These are phyloP conservation scores for Leucania comma DNA, from an alignment of 2,888 invertebrate species.

Conservation along the genomic window DNA sequence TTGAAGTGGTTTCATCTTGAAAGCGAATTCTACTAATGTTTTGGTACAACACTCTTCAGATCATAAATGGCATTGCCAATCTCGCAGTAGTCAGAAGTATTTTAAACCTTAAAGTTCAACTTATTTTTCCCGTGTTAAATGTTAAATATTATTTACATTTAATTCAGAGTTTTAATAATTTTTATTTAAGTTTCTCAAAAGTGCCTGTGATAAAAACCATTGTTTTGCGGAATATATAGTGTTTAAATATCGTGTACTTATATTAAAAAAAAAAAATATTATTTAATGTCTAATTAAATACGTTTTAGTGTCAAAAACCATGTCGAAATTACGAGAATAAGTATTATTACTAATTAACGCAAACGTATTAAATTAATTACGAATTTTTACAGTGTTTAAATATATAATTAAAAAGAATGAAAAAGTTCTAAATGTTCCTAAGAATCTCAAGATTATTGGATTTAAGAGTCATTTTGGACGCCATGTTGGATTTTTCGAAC, in stretches of 20 bases:
- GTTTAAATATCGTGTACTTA: not conserved
- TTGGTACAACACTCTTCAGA: conserved; percentile 44
- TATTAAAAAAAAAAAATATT: not conserved
- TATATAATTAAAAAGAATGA: not conserved
- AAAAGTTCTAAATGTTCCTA: not conserved
- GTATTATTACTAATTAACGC: not conserved
- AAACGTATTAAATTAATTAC: not conserved
- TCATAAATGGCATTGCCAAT: not conserved
- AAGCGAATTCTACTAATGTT: conserved; percentile 62
- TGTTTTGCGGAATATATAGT: not conserved
- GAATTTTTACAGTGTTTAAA: not conserved
- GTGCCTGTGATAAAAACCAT: not conserved
- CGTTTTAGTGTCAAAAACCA: not conserved
- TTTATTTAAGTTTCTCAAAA: not conserved
- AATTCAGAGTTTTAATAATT: not conserved
- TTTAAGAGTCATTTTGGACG: not conserved
- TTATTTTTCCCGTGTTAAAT: not conserved
- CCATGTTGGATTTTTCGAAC: not conserved
- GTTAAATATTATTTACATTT: not conserved
- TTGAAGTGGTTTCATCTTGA: conserved; percentile 58
- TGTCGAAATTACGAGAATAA: not conserved
- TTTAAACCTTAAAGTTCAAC: not conserved
- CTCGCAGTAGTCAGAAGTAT: conserved; percentile 10
- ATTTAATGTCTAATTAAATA: too few species aligned
- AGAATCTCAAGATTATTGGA: not conserved